Evolutionary conservation across 1,140 invertebrate species (phyloP).

Genomic region (Zelostemma sp.): DNA sequence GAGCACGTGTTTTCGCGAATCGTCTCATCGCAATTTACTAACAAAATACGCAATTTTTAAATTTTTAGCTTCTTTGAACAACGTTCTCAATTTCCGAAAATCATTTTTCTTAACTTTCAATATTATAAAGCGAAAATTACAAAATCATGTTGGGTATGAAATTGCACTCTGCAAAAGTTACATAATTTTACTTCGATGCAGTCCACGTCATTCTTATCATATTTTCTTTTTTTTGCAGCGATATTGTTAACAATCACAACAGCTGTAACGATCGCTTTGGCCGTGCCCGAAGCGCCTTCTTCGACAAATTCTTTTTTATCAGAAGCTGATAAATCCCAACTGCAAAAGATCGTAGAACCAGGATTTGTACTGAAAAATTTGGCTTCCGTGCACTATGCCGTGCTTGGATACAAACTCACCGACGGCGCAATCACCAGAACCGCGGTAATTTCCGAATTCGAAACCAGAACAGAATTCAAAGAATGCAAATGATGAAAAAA

Average conservation of each 20-base stretch:
- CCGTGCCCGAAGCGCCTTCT: constrained; percentile 44
- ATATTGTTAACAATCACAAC: constrained; percentile 27
- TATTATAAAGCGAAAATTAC: no score
- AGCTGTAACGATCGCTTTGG: constrained; percentile 25
- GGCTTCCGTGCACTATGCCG: constrained; percentile 71
- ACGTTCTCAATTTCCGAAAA: no score
- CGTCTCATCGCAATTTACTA: not conserved
- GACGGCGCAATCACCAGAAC: constrained; percentile 67
- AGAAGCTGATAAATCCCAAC: constrained; percentile 68
- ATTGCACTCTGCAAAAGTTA: not conserved
- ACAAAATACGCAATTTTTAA: no score
- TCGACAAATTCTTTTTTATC: constrained; percentile 72
- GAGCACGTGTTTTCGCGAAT: no score
- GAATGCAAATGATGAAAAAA: constrained; percentile 58
- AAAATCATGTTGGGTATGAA: not conserved
- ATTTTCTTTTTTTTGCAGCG: constrained; percentile 39
- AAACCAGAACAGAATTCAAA: constrained; percentile 9
- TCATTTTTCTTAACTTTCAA: constrained; percentile 4
- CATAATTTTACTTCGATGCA: constrained; percentile 8
- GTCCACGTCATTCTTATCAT: no score
- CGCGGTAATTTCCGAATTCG: constrained; percentile 62
- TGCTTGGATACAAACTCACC: constrained; percentile 71
- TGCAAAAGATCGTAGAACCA: constrained; percentile 72
- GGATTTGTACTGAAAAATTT: constrained; percentile 71
- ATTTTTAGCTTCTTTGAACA: no score